Percentiles rank a stretch among this genome's conserved stretches.
These are phyloP conservation scores for Euzophera pinguis DNA, from an alignment of 2,888 invertebrate species.

Conservation along the genomic window DNA sequence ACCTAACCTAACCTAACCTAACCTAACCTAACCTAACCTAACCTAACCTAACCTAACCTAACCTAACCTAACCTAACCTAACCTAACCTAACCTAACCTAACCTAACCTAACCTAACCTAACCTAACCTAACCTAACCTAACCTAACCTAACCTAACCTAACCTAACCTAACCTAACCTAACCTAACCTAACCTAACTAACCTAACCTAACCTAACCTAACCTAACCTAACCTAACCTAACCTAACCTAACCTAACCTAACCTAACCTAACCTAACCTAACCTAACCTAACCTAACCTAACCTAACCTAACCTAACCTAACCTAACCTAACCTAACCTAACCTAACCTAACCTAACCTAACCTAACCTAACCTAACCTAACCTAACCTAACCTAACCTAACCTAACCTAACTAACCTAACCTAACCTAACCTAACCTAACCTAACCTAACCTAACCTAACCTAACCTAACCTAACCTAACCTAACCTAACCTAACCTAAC, in stretches of 20 bases:
- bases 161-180: too few species aligned
- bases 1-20: too few species aligned
- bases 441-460: conserved; percentile 27
- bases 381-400: conserved; percentile 26
- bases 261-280: conserved; percentile 21
- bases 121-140: too few species aligned
- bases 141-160: too few species aligned
- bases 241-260: conserved; percentile 20
- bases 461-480: conserved; percentile 27
- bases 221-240: conserved; percentile 20
- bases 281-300: conserved; percentile 21
- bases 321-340: conserved; percentile 24
- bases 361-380: conserved; percentile 26
- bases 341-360: conserved; percentile 25
- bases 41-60: too few species aligned
- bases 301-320: conserved; percentile 21
- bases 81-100: too few species aligned
- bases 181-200: conserved; percentile 10
- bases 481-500: conserved; percentile 24
- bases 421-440: conserved; percentile 28
- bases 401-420: conserved; percentile 26
- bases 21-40: too few species aligned
- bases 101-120: too few species aligned
- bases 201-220: conserved; percentile 18
- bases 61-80: too few species aligned